phyloP scores from a whole-genome alignment of 2,888 invertebrate genomes.

The Lordiphosa fenestrarum region DNA sequence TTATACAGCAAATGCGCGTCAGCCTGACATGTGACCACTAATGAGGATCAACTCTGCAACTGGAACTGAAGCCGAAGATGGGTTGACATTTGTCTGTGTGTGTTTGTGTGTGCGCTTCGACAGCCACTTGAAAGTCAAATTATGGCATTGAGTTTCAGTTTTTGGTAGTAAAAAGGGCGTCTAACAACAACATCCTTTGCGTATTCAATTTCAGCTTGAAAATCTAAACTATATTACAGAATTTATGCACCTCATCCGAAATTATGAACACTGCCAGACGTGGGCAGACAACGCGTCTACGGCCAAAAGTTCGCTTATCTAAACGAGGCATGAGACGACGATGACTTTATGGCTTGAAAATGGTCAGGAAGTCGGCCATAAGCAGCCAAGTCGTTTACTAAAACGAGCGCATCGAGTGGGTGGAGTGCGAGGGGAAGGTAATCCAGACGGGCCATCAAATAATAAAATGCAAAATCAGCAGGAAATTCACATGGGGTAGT shows the following conservation, averaged over 20 bases:
- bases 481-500: conserved; percentile 45
- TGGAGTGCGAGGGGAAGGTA: conserved; percentile 10
- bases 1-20: conserved; percentile 71
- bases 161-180: not conserved
- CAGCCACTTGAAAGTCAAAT: conserved; percentile 65
- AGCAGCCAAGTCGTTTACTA: conserved; percentile 42
- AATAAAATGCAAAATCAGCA: conserved; percentile 58
- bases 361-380: conserved; percentile 52
- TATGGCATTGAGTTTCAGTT: conserved; percentile 58
- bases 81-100: conserved; percentile 15
- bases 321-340: conserved; percentile 38
- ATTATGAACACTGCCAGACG: conserved; percentile 11
- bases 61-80: conserved; percentile 24
- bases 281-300: not conserved
- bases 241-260: conserved; percentile 19
- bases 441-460: conserved; percentile 42
- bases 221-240: conserved; percentile 7
- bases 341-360: conserved; percentile 35
- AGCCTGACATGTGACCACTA: conserved; percentile 71
- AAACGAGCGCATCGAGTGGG: conserved; percentile 25
- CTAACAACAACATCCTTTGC: conserved; percentile 31
- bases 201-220: conserved; percentile 21
- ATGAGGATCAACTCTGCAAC: conserved; percentile 65
- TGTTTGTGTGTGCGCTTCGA: conserved; percentile 25
- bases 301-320: conserved; percentile 46